Evolutionary conservation across 2,797 vertebrate species (phyloP).

Genomic region (Falco berigora): DNA sequence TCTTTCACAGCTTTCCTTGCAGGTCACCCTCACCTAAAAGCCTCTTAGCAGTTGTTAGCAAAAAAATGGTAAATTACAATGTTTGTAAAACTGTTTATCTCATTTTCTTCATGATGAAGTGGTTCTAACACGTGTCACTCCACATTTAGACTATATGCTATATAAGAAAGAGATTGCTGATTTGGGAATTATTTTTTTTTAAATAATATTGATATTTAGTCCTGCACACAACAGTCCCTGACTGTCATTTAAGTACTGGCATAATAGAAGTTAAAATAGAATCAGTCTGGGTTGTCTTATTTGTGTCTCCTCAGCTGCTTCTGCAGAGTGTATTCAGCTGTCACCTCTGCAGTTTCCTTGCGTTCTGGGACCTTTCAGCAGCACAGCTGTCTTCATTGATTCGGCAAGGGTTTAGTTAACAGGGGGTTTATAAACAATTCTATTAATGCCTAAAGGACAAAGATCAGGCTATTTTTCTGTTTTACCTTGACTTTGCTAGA

Average conservation of each 20-base stretch:
- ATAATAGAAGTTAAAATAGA: not conserved
- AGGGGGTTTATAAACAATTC: not conserved
- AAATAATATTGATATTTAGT: not conserved
- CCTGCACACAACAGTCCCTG: not conserved
- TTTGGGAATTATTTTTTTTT: not conserved
- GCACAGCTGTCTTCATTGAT: not conserved
- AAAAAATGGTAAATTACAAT: not conserved
- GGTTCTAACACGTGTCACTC: accelerated
- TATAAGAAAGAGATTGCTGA: not conserved
- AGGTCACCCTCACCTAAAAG: not conserved
- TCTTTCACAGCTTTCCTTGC: not conserved
- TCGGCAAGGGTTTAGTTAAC: not conserved
- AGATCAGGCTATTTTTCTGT: not conserved
- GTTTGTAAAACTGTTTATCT: not conserved
- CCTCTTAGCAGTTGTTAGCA: not conserved
- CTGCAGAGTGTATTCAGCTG: not conserved
- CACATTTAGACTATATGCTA: not conserved
- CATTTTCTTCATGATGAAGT: not conserved
- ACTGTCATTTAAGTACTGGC: not conserved
- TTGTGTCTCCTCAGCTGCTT: not conserved
- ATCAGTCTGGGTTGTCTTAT: not conserved
- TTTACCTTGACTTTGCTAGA: not conserved
- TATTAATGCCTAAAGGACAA: not conserved
- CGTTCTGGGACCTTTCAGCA: not conserved
- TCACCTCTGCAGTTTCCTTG: not conserved